These are phyloP conservation scores for Carassius carassius DNA, from an alignment of 2,113 vertebrate species.

Conservation along the genomic window DNA sequence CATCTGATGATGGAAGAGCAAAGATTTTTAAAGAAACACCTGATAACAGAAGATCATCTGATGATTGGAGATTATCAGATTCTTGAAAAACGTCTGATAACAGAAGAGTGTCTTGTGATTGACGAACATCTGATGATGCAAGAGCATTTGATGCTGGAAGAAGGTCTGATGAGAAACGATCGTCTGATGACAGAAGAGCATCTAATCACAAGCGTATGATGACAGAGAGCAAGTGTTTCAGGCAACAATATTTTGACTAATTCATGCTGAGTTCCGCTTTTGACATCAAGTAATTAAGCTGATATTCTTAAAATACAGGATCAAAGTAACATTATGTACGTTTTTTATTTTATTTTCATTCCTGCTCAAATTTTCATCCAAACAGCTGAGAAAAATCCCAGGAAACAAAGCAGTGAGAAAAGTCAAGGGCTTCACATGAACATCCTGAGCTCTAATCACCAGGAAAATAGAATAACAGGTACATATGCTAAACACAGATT, in stretches of 20 bases:
- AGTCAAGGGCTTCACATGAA: slow-evolving; percentile 1
- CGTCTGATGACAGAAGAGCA: too few relatives aligned
- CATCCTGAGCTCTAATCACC: neutral
- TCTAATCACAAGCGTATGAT: too few relatives aligned
- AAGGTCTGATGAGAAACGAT: too few relatives aligned
- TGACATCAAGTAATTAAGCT: neutral
- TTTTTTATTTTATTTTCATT: neutral
- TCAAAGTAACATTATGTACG: neutral
- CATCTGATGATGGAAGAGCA: neutral
- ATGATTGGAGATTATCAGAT: neutral
- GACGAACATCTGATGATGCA: neutral
- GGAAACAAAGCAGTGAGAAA: neutral
- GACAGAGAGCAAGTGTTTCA: neutral
- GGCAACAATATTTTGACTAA: neutral
- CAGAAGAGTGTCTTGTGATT: neutral
- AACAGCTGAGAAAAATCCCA: slow-evolving; percentile 6
- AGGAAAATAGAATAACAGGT: slow-evolving; percentile 22
- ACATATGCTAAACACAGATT: slow-evolving; percentile 25
- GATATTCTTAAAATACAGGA: neutral
- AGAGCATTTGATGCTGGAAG: too few relatives aligned
- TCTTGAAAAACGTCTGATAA: too few relatives aligned
- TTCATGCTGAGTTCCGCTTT: neutral
- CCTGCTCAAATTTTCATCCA: neutral
- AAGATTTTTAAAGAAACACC: too few relatives aligned
- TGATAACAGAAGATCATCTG: too few relatives aligned